Percentiles rank a stretch among this genome's conserved stretches.
phyloP scores from a whole-genome alignment of 2,113 vertebrate species.

The Peromyscus californicus region DNA sequence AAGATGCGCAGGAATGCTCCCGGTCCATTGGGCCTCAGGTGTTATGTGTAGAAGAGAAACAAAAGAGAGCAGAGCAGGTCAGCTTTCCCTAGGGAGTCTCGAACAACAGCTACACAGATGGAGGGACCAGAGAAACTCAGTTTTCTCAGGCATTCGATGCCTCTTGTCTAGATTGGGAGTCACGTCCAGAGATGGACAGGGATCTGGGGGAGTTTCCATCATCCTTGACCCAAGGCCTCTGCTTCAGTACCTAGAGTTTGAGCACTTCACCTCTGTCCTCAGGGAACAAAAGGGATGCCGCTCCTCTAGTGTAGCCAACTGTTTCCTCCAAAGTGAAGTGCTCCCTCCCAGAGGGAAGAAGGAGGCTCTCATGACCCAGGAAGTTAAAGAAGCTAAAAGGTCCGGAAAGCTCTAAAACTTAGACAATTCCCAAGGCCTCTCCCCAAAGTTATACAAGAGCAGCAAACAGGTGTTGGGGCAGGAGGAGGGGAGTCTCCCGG shows the following conservation, averaged over 20 bases:
- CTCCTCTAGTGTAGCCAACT: neutral
- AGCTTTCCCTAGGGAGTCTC: neutral
- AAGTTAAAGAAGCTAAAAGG: neutral
- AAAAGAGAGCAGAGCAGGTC: too few species aligned
- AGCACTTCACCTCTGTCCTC: neutral
- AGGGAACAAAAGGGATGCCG: neutral
- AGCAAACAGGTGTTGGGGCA: neutral
- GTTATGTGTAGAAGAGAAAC: too few species aligned
- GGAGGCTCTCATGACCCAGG: neutral
- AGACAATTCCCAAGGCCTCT: neutral
- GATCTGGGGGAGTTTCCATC: neutral
- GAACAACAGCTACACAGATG: neutral
- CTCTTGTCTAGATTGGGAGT: neutral
- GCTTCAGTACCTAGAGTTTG: neutral
- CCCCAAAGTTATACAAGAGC: neutral
- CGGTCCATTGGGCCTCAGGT: fast-evolving
- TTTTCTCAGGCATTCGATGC: neutral
- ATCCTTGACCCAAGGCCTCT: neutral
- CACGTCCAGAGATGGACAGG: neutral
- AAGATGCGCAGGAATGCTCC: neutral
- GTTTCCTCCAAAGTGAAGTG: neutral
- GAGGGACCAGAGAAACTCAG: neutral
- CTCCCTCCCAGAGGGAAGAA: neutral
- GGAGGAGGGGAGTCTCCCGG: neutral
- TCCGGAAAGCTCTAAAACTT: neutral